These are phyloP conservation scores for Drosophila oshimai DNA, from an alignment of 1,140 invertebrate species.

Conservation along the genomic window DNA sequence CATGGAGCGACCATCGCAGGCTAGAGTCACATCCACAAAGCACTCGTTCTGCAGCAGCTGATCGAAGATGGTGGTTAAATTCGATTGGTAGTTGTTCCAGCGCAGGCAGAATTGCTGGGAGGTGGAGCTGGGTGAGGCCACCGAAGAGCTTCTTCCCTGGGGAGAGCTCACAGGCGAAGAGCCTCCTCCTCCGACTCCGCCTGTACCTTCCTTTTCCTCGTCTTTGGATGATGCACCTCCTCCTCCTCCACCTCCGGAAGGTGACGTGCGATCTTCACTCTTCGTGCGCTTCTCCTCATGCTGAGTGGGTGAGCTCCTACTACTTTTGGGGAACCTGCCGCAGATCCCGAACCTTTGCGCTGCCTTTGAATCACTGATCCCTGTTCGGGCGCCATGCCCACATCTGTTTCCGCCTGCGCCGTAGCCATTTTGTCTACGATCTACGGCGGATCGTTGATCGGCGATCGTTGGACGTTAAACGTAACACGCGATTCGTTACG, in stretches of 20 bases:
- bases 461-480: not conserved
- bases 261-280: slow-evolving; percentile 19
- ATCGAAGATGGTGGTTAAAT: slow-evolving; percentile 95
- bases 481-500: slow-evolving; percentile 11
- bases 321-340: slow-evolving; percentile 3
- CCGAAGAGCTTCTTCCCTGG: slow-evolving; percentile 11
- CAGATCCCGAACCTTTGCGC: slow-evolving; percentile 27
- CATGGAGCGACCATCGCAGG: slow-evolving; percentile 94
- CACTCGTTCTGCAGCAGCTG: slow-evolving; percentile 94
- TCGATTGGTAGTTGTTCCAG: slow-evolving; percentile 97
- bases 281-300: slow-evolving; percentile 10
- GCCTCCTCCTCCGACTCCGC: not conserved
- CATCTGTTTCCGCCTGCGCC: slow-evolving; percentile 38
- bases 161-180: slow-evolving; percentile 33
- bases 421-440: slow-evolving; percentile 33
- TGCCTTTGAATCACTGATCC: slow-evolving; percentile 55
- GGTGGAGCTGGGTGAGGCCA: slow-evolving; percentile 27
- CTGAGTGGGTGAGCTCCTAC: slow-evolving; percentile 12
- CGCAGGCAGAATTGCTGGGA: slow-evolving; percentile 90
- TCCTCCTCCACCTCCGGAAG: not conserved
- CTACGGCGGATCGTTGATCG: slow-evolving; percentile 20
- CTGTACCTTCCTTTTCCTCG: slow-evolving; percentile 5
- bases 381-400: slow-evolving; percentile 39
- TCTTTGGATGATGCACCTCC: not conserved
- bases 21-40: slow-evolving; percentile 95